Percentiles rank a stretch among this genome's conserved stretches.
phyloP scores from a whole-genome alignment of 2,888 invertebrate genomes.

The Tenthredo distinguenda region DNA sequence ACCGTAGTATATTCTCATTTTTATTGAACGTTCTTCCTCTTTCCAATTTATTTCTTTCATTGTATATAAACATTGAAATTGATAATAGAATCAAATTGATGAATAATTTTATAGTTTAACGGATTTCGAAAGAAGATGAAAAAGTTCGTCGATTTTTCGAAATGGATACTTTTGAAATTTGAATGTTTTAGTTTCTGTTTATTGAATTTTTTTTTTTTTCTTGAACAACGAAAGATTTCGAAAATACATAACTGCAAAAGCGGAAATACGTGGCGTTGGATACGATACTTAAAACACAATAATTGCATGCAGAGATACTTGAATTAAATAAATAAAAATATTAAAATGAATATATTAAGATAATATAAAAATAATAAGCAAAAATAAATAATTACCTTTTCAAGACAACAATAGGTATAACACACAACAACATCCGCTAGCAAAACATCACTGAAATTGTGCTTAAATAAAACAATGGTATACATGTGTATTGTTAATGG shows the following conservation, averaged over 20 bases:
- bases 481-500: neutral
- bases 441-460: neutral
- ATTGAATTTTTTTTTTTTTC: neutral
- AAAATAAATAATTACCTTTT: constrained; percentile 31
- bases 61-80: neutral
- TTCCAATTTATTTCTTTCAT: neutral
- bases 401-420: neutral
- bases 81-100: neutral
- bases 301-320: neutral
- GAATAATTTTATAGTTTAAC: neutral
- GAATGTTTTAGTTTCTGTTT: neutral
- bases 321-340: neutral
- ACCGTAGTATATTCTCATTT: neutral
- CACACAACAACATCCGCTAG: neutral
- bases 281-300: neutral
- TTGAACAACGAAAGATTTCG: neutral
- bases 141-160: neutral
- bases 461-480: neutral
- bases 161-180: neutral
- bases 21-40: neutral
- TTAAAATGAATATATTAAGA: neutral
- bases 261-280: neutral
- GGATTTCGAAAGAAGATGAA: neutral
- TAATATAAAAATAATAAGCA: constrained; percentile 6
- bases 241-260: neutral